Conservation (phyloP, 2,888 invertebrate species). For the Cephus pygmeus region DNA sequence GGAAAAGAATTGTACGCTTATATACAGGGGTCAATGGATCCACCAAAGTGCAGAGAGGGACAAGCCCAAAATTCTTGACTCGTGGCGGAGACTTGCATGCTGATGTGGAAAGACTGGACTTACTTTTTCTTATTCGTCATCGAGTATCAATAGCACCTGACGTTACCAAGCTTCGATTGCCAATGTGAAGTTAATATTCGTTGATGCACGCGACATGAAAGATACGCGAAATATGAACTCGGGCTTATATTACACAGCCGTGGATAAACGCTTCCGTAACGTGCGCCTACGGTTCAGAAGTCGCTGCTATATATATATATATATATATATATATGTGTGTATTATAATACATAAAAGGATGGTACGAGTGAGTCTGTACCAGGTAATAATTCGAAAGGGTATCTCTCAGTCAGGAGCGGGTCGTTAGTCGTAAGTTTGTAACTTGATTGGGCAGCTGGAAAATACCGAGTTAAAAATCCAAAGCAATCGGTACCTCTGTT, state of each 20-base stretch:
- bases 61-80: neutral
- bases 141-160: neutral
- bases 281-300: neutral
- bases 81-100: neutral
- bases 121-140: neutral
- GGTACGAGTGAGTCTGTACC: neutral
- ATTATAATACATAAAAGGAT: neutral
- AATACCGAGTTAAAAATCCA: neutral
- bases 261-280: neutral
- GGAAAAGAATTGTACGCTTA: neutral
- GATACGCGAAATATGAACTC: neutral
- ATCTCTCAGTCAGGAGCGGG: neutral
- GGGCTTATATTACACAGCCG: neutral
- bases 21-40: neutral
- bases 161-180: neutral
- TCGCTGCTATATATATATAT: neutral
- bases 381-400: neutral
- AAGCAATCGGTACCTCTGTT: neutral
- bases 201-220: neutral
- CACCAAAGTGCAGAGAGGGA: neutral
- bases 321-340: neutral
- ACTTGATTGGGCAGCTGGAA: neutral
- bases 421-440: neutral
- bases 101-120: neutral
- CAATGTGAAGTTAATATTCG: neutral